These are phyloP conservation scores for Epinotia brunnichana DNA, from an alignment of 2,888 invertebrate species.

Conservation along the genomic window DNA sequence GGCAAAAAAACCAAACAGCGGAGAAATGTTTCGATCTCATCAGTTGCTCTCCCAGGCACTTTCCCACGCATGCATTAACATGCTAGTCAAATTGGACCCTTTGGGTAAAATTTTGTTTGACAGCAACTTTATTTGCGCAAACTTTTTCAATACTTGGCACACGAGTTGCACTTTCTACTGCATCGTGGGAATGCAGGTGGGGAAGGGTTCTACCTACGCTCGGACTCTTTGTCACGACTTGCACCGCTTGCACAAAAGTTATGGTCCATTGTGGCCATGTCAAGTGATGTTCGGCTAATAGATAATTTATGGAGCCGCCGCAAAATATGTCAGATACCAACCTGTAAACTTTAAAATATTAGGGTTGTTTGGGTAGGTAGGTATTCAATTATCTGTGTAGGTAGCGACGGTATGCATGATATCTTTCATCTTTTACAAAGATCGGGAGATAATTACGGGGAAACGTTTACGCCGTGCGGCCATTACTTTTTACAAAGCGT, in stretches of 20 bases:
- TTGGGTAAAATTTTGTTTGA: slow-evolving; percentile 75
- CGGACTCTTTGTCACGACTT: slow-evolving; percentile 65
- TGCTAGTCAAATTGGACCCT: slow-evolving; percentile 65
- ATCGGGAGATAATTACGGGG: slow-evolving; percentile 69
- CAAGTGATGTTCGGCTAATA: slow-evolving; percentile 80
- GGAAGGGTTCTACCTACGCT: slow-evolving; percentile 75
- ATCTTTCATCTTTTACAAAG: slow-evolving; percentile 62
- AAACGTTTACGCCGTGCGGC: slow-evolving; percentile 53
- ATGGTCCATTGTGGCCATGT: slow-evolving; percentile 76
- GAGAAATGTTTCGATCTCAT: slow-evolving; percentile 8
- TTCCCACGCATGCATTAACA: slow-evolving; percentile 61
- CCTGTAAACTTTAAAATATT: slow-evolving; percentile 73
- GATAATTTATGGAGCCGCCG: slow-evolving; percentile 80
- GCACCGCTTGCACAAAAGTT: slow-evolving; percentile 80
- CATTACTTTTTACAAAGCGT: slow-evolving; percentile 45
- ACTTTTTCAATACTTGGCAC: slow-evolving; percentile 62
- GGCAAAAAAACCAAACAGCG: slow-evolving; percentile 19
- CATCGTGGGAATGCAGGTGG: slow-evolving; percentile 83
- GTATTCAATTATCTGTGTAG: slow-evolving; percentile 53
- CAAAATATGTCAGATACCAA: slow-evolving; percentile 62
- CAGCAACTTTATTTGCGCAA: slow-evolving; percentile 78
- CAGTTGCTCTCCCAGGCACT: slow-evolving; percentile 11
- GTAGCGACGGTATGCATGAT: slow-evolving; percentile 52
- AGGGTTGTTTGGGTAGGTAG: slow-evolving; percentile 77
- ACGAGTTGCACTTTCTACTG: slow-evolving; percentile 74